Conservation (phyloP, 1,140 invertebrate genomes). For the Nylanderia fulva region DNA sequence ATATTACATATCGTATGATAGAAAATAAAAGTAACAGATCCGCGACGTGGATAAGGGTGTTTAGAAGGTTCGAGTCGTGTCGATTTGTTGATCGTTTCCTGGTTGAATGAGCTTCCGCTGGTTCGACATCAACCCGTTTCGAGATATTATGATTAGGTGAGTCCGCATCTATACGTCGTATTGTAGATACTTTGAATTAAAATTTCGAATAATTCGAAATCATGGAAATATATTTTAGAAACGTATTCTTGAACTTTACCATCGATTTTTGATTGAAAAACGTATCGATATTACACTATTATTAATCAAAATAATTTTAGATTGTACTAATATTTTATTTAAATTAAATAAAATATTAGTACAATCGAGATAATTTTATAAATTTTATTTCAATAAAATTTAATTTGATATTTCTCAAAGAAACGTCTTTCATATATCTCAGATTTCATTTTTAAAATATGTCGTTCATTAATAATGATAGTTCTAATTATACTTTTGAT, state of each 20-base stretch:
- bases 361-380: background rate
- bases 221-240: background rate
- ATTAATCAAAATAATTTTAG: background rate
- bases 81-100: constrained; percentile 19
- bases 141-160: constrained; percentile 86
- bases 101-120: constrained; percentile 76
- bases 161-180: constrained; percentile 51
- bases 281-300: background rate
- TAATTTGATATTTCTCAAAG: background rate
- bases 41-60: constrained; percentile 45
- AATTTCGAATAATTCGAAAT: background rate
- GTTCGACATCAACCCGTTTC: constrained; percentile 67
- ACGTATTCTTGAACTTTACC: background rate
- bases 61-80: constrained; percentile 58
- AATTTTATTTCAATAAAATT: background rate
- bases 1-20: constrained; percentile 26
- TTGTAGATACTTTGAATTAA: background rate
- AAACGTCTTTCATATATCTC: background rate
- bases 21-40: constrained; percentile 26
- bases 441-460: background rate
- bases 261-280: background rate
- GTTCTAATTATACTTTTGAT: background rate
- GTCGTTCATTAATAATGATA: background rate
- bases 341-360: no score
- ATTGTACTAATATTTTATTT: no score